Evolutionary conservation across 2,888 invertebrate genomes (phyloP).

Genomic region (Molorchus minor): DNA sequence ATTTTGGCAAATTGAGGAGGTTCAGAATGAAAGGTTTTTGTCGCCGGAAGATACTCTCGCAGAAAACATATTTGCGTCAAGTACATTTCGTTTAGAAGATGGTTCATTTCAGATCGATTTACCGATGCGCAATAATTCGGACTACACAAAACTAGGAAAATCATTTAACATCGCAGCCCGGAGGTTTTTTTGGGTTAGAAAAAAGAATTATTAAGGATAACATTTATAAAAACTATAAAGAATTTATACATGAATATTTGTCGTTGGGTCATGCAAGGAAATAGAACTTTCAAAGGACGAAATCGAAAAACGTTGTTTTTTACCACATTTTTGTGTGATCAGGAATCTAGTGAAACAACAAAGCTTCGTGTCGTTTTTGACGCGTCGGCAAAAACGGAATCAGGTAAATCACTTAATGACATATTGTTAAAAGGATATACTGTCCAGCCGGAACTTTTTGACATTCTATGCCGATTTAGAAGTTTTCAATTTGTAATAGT

Average conservation of each 20-base stretch:
- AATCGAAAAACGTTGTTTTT: background rate
- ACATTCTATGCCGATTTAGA: slow-evolving; percentile 7
- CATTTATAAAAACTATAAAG: background rate
- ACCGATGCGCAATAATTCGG: too few relatives aligned
- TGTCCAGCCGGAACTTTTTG: slow-evolving; percentile 13
- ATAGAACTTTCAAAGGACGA: background rate
- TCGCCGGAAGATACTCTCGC: slow-evolving; percentile 23
- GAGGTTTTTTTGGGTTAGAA: slow-evolving; percentile 2
- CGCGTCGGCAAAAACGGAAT: background rate
- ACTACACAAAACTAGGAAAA: too few relatives aligned
- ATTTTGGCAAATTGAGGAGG: slow-evolving; percentile 16
- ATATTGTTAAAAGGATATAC: slow-evolving; percentile 7
- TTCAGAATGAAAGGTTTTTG: background rate
- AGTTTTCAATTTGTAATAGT: slow-evolving; percentile 20
- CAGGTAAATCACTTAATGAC: slow-evolving; percentile 16
- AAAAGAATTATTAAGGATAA: background rate
- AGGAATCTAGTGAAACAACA: slow-evolving; percentile 9
- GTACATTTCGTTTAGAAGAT: background rate
- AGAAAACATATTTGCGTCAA: background rate
- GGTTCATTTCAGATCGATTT: too few relatives aligned
- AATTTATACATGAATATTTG: slow-evolving; percentile 6
- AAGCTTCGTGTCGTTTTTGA: slow-evolving; percentile 22
- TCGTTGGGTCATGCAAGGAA: background rate
- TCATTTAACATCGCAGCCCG: background rate
- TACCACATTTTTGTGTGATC: slow-evolving; percentile 21